Evolutionary conservation across 2,888 invertebrate genomes (phyloP).

Genomic region (Fabriciana adippe): DNA sequence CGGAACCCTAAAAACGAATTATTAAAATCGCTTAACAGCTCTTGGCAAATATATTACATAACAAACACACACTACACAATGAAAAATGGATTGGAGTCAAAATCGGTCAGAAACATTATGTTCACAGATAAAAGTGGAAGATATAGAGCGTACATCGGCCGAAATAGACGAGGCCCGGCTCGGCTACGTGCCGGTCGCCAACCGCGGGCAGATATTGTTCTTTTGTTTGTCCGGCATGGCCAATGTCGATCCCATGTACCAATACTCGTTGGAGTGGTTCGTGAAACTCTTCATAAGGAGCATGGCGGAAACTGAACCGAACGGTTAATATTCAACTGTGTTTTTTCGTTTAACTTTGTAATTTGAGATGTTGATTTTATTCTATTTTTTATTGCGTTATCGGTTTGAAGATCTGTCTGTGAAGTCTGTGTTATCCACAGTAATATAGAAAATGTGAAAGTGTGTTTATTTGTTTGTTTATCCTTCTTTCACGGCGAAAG

Average conservation of each 20-base stretch:
- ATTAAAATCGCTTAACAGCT: no score
- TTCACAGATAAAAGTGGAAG: constrained; percentile 87
- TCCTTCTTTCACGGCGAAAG: no score
- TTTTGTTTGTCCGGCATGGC: constrained; percentile 94
- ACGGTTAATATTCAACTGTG: constrained; percentile 68
- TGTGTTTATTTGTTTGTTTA: no score
- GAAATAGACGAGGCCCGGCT: constrained; percentile 92
- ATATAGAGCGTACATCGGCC: constrained; percentile 90
- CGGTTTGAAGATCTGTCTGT: no score
- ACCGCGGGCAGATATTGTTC: constrained; percentile 92
- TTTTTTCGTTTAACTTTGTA: not conserved
- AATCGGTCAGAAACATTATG: not conserved
- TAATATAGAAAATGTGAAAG: no score
- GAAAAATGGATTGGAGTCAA: not conserved
- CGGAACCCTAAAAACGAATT: no score
- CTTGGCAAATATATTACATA: no score
- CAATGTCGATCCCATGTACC: constrained; percentile 96
- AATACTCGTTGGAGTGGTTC: constrained; percentile 96
- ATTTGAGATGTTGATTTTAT: not conserved
- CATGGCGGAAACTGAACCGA: constrained; percentile 86
- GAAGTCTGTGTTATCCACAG: no score
- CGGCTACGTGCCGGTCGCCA: constrained; percentile 92
- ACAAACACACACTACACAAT: no score
- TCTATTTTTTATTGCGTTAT: not conserved
- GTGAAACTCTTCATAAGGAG: constrained; percentile 89